Conservation (phyloP, 2,113 vertebrate species). For the Scortum barcoo region DNA sequence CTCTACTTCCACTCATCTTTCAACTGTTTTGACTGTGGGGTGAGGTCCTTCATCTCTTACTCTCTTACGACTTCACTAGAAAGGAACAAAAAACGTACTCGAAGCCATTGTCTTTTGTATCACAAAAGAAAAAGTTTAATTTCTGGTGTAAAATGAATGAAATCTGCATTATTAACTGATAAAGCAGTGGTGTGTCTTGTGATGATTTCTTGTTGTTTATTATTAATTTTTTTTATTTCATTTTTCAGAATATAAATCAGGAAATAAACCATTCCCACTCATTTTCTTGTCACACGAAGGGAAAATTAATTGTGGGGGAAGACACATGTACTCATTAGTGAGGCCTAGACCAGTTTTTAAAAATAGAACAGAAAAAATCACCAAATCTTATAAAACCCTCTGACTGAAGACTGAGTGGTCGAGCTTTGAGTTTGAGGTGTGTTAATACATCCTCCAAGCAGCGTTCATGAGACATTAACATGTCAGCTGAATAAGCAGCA, state of each 20-base stretch:
- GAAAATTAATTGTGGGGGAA: background rate
- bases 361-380: background rate
- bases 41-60: constrained; percentile 79
- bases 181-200: background rate
- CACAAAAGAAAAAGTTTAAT: background rate
- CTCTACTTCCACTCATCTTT: constrained; percentile 99
- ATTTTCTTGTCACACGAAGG: background rate
- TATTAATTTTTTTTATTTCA: too few species aligned
- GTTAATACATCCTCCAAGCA: background rate
- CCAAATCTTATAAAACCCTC: background rate
- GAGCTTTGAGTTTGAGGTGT: background rate
- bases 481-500: background rate
- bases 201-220: too few species aligned
- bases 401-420: background rate
- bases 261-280: background rate
- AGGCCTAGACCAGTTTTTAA: background rate
- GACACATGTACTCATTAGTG: background rate
- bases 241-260: background rate
- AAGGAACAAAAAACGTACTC: background rate
- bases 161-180: background rate
- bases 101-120: background rate
- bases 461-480: too few species aligned
- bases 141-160: background rate
- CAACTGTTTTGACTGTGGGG: constrained; percentile 99
- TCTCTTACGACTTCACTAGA: background rate